These are phyloP conservation scores for Florisuga fusca DNA, from an alignment of 2,797 vertebrate genomes.

Conservation along the genomic window DNA sequence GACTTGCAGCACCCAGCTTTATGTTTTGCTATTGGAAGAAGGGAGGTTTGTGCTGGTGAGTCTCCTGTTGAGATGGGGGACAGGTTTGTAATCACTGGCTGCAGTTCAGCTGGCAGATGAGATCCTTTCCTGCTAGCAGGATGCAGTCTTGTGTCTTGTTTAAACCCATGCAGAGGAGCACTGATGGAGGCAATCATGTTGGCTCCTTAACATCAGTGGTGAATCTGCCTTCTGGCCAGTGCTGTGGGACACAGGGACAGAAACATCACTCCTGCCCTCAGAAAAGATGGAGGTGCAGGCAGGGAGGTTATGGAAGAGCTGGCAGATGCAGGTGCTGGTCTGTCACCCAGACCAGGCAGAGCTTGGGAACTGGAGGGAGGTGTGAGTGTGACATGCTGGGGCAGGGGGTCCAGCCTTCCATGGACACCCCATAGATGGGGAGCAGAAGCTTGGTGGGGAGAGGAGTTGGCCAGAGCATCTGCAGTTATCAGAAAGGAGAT, in stretches of 20 bases:
- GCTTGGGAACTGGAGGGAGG: background rate
- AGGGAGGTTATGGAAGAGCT: background rate
- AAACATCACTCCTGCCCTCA: background rate
- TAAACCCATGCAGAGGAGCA: background rate
- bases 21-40: background rate
- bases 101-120: background rate
- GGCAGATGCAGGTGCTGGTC: background rate
- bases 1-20: background rate
- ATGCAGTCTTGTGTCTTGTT: background rate
- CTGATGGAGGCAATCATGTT: background rate
- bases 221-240: background rate
- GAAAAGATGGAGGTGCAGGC: background rate
- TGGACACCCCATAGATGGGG: fast-evolving
- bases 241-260: background rate
- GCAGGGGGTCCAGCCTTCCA: background rate
- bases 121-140: background rate
- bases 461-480: background rate
- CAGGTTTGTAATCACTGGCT: background rate
- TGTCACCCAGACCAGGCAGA: background rate
- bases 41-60: background rate
- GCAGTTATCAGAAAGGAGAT: background rate
- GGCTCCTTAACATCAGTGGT: background rate
- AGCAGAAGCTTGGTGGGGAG: background rate
- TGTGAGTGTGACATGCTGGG: fast-evolving
- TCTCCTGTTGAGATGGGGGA: background rate